Base-by-base conservation (phyloP, 2,113 vertebrate species). In the Labrus mixtus region DNA sequence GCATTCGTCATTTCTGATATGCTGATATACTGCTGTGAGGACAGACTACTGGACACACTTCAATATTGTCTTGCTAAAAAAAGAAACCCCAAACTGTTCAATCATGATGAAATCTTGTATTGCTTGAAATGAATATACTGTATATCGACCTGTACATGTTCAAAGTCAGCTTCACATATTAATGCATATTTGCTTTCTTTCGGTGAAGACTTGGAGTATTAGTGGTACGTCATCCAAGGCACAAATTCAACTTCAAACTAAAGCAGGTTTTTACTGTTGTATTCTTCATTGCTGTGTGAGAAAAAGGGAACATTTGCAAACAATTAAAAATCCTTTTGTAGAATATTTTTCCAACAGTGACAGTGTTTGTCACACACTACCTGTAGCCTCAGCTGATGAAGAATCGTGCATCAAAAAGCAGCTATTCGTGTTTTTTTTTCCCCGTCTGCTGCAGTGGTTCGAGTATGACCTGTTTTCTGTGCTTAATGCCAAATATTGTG, bases 401-500 rank as follows among this genome's bases (percentile, higher is more conserved):
- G 90, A 92, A 84, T 91, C 77, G 19, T 83, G 84, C 90, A 87
- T 87, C 70, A 59, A 89, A 77, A 68, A 85, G 80, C 86, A 89
- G 77, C 79, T 78, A 65, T 76, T 41, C 85, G 72, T 57, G 78
- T 84, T 69, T 60, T 78, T 71, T 83, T 73, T 39, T n/a, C n/a
- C n/a, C n/a, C n/a, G 53, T 84, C 71, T 71, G 74, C 82, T 79
- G 82, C 88, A 70, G 86, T 89, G 87, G 89, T 81, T 80, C 59
- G 53, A 70, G 46, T 87, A 81, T 72, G 66, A 79, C 65, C 71
- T 76, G 73, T 91, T 86, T 89, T 76, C 76, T 91, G 93, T 94
- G 91, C 87, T 93, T 87, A 79, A 93, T 90, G 92, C 93, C 93
- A 93, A 95, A 95, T 91, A 92, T 81, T 90, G 92, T 93, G 90